Evolutionary conservation across 64 coral and sea anemone species (phyloP).

Genomic region (Montipora cactus): DNA sequence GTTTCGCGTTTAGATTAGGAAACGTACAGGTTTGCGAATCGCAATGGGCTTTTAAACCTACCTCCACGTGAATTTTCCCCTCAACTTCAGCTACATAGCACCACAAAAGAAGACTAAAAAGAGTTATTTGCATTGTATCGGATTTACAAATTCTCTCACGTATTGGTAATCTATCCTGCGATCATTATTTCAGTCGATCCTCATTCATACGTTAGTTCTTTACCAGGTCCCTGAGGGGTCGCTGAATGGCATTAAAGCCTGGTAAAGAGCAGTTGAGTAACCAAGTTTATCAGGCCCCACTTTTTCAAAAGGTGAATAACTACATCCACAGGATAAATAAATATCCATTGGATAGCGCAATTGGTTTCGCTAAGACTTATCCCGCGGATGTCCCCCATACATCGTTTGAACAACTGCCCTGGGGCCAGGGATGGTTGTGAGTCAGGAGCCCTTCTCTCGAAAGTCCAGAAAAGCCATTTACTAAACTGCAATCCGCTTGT

Average conservation of each 20-base stretch:
- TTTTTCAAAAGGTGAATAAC: too few relatives aligned
- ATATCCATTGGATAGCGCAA: too few relatives aligned
- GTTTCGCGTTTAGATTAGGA: not conserved
- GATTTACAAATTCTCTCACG: not conserved
- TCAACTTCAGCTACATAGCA: not conserved
- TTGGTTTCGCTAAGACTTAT: too few relatives aligned
- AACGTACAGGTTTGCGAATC: not conserved
- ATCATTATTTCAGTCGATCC: too few relatives aligned
- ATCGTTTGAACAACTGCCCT: too few relatives aligned
- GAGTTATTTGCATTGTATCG: not conserved
- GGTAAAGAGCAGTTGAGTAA: not conserved
- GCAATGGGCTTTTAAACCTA: not conserved
- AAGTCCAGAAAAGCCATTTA: too few relatives aligned
- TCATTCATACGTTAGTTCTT: not conserved
- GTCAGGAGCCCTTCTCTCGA: too few relatives aligned
- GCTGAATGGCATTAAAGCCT: not conserved
- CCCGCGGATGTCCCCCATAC: too few relatives aligned
- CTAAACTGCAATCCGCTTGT: too few relatives aligned
- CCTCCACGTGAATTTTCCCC: constrained; percentile 35
- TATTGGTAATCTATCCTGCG: not conserved
- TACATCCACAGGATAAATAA: too few relatives aligned
- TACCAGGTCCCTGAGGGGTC: not conserved
- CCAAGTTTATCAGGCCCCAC: too few relatives aligned
- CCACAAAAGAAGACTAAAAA: not conserved
- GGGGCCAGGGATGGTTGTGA: too few relatives aligned